Evolutionary conservation across 2,888 invertebrate genomes (phyloP).

Genomic region (Limnephilus auricula): DNA sequence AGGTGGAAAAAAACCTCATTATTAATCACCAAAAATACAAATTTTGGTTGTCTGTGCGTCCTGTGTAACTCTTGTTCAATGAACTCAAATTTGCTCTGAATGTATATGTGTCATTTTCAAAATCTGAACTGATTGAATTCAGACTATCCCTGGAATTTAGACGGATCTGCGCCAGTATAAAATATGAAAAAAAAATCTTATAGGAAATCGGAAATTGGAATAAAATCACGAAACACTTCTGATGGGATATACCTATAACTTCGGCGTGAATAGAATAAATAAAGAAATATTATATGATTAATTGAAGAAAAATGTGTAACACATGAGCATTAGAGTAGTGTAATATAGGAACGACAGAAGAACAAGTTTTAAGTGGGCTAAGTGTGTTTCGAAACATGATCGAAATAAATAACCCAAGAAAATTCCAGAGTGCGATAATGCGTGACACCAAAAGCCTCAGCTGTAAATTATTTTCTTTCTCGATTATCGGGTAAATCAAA

Average conservation of each 20-base stretch:
- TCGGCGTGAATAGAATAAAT: neutral
- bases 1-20: neutral
- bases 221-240: neutral
- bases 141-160: no score
- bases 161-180: no score
- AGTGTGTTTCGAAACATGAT: constrained; percentile 46
- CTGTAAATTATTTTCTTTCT: constrained; percentile 57
- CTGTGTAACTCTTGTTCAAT: no score
- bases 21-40: no score
- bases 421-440: constrained; percentile 44
- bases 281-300: neutral
- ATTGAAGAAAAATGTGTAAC: neutral
- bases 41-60: no score
- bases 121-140: no score
- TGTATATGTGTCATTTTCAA: no score
- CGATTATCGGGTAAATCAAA: constrained; percentile 58
- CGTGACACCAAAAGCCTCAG: constrained; percentile 44
- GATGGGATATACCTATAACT: neutral
- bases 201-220: neutral
- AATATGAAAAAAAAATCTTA: no score
- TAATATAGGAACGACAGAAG: neutral
- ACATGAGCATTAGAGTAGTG: neutral
- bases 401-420: constrained; percentile 35
- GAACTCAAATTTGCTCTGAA: no score
- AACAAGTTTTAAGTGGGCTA: constrained; percentile 7